Percentiles rank a stretch among this genome's conserved stretches.
Evolutionary conservation across 35 echinoderm and acorn worm genomes (phyloP).

Genomic region (Anneissia japonica): DNA sequence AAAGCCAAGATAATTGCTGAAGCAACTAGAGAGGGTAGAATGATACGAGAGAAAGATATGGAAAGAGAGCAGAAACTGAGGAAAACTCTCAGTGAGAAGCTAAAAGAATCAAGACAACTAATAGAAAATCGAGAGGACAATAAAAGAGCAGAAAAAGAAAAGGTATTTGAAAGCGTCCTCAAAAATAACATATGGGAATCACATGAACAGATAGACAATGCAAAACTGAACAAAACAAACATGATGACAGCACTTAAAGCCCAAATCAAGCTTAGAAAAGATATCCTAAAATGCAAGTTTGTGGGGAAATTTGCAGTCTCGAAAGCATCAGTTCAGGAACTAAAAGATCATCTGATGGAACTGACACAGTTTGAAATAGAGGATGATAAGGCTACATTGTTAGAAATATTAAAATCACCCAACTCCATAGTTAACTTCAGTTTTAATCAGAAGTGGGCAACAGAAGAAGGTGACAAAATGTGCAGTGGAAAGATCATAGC

Average conservation of each 20-base stretch:
- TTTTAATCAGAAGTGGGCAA: background rate
- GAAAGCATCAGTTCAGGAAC: background rate
- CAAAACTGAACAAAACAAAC: background rate
- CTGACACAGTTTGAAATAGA: background rate
- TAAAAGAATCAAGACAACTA: background rate
- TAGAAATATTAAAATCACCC: background rate
- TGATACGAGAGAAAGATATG: background rate
- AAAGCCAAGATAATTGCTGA: background rate
- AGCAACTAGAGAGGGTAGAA: background rate
- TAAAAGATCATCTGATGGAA: background rate
- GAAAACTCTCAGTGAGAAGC: background rate
- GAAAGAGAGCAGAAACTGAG: background rate
- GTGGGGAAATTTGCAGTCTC: too few relatives aligned
- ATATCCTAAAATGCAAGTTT: background rate
- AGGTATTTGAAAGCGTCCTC: background rate
- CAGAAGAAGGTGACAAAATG: background rate
- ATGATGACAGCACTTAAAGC: background rate
- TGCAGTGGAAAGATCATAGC: background rate
- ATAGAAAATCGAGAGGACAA: background rate
- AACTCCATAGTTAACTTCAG: background rate
- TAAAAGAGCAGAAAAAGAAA: constrained; percentile 6
- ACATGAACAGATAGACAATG: background rate
- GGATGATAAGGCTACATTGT: background rate
- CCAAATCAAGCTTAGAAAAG: background rate
- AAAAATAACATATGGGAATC: constrained; percentile 9